phyloP scores from a whole-genome alignment of 1,140 invertebrate genomes.

The Habropoda laboriosa region DNA sequence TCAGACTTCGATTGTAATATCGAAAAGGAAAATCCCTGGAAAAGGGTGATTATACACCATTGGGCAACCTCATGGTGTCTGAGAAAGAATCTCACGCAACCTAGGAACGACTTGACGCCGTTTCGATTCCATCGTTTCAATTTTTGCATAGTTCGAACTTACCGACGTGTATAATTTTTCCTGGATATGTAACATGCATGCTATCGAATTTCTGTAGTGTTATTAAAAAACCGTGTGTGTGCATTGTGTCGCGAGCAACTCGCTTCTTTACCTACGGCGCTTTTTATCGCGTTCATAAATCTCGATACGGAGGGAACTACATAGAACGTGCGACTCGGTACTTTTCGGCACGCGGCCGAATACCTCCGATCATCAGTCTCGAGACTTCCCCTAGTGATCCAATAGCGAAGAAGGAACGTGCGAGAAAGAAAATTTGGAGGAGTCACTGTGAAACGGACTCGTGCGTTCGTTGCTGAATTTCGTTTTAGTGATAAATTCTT shows the following conservation, averaged over 20 bases:
- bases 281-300: constrained; percentile 41
- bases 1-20: background rate
- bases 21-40: background rate
- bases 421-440: constrained; percentile 18
- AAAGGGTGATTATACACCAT: background rate
- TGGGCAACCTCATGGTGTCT: constrained; percentile 20
- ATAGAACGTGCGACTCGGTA: constrained; percentile 48
- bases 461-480: background rate
- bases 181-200: background rate
- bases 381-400: constrained; percentile 39
- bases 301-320: constrained; percentile 35
- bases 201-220: background rate
- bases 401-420: constrained; percentile 20
- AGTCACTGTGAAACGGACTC: background rate
- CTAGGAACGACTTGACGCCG: constrained; percentile 43
- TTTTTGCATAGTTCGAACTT: background rate
- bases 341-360: constrained; percentile 60
- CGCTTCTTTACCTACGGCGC: constrained; percentile 10
- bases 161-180: background rate
- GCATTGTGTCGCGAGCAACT: constrained; percentile 6
- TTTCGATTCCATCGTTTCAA: constrained; percentile 2
- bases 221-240: background rate
- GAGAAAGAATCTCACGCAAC: constrained; percentile 26
- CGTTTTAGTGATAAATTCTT: background rate
- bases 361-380: constrained; percentile 46